Base-by-base conservation (phyloP, 2,797 vertebrate genomes). In the Gouania willdenowi region DNA sequence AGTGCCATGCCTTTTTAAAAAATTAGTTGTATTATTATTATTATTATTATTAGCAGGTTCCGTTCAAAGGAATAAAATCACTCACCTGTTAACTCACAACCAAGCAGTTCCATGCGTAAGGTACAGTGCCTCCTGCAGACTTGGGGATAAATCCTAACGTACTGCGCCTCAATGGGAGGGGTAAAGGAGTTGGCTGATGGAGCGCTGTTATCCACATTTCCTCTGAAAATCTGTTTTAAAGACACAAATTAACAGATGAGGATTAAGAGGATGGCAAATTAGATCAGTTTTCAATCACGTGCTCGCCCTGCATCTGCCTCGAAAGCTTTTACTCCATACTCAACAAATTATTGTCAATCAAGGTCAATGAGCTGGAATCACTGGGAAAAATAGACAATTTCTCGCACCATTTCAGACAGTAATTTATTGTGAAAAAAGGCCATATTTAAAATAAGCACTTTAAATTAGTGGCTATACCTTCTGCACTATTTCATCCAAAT, bases 91-190 rank as follows among this genome's bases (percentile, higher is more conserved):
- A 99, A 83, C 68, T 99, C 96, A 50, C 96, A 99, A 31, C 96
- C 96, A 1, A 99, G 92, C 17, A 99, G 91, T 70, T 99, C 96
- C 95, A 98, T 95, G 58, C 96, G 88, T 33, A 99, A 65, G 0
- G 96, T 99, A 41, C 96, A 99, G 71, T 99, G 96, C 57, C 94
- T 92, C 76, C 95, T 89, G 83, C 95, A 99, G 56, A 99, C 93
- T 76, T 98, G 95, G 3, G 96, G 96, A 79, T 98, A 98, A 58
- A 99, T 90, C 38, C 95, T 88, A 23, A 99, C 69, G 2, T 92
- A 97, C 70, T 98, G 96, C 1, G 93, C 92, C 79, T 97, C 92
- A 33, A 98, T 92, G n/a, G 95, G 94, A 2, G 96, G 96, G 0
- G 94, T 98, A 81, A 99, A 99, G 25, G 93, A 98, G 82, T 95